Conservation (phyloP, 2,888 invertebrate genomes). For the Pecten maximus region DNA sequence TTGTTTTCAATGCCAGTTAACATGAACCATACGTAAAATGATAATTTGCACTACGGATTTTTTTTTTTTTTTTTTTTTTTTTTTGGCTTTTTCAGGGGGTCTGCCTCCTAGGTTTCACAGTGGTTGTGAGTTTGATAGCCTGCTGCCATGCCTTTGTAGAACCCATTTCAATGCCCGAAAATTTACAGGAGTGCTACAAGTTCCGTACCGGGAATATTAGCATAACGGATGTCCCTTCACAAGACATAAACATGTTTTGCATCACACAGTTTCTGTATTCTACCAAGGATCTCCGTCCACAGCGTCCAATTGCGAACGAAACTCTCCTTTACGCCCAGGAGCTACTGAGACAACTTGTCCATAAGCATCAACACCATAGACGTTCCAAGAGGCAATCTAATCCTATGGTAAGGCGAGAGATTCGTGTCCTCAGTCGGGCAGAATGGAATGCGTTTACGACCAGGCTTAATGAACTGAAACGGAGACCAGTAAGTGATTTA, state of each 20-base stretch:
- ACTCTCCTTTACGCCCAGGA: background rate
- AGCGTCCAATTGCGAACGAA: background rate
- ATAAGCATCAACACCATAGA: background rate
- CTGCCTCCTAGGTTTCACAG: background rate
- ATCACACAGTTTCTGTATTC: background rate
- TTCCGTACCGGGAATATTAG: background rate
- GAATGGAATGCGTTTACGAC: slow-evolving; percentile 3
- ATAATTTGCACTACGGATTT: too few relatives aligned
- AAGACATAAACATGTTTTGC: slow-evolving; percentile 3
- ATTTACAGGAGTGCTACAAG: background rate
- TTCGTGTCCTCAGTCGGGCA: background rate
- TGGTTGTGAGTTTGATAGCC: background rate
- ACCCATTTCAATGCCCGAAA: background rate
- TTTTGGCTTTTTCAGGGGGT: too few relatives aligned
- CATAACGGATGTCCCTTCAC: background rate
- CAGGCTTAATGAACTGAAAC: background rate
- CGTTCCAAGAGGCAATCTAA: background rate
- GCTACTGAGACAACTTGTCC: too few relatives aligned
- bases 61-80: too few relatives aligned
- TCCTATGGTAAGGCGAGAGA: background rate
- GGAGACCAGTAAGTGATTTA: background rate
- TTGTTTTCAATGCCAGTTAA: too few relatives aligned
- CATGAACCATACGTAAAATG: too few relatives aligned
- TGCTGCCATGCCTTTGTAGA: background rate
- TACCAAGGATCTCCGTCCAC: background rate